Evolutionary conservation across 35 echinoderm and acorn worm genomes (phyloP), one percentile per base, ranked within the genome.

Genomic region (Chiridota heheva): DNA sequence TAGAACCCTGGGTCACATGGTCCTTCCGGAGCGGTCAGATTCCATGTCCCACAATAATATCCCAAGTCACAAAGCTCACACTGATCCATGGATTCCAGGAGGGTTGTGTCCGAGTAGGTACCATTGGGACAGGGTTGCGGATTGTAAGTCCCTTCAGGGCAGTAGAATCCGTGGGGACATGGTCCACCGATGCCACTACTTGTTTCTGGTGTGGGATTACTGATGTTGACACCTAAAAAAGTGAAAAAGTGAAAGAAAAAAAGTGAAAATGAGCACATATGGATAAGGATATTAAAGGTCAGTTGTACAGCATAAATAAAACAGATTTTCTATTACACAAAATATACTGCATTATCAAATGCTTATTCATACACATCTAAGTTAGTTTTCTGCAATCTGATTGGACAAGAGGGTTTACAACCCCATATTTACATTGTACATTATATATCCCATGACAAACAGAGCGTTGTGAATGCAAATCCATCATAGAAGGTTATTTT

Each of bases 121-220:
- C 94, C 94, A 2, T 87, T 91, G 8, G 75, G 79, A 56, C 94
- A 97, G 0, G 88, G 72, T 27, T 72, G 36, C 2, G 94, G 94
- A 12, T 65, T 77, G 49, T 74, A 73, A 34, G 88, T 97, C 40
- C 81, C 61, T 37, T 84, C 47, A 6, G 84, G 84, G 58, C 94
- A 97, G 80, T 49, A 97, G 75, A 88, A 97, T 5, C 94, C 94
- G 10, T 26, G 29, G 0, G 94, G 94, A 60, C 94, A 97, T 1
- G 94, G 94, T 20, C 94, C 94, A 35, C 94, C 94, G 2, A 91
- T 91, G 28, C 94, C 94, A 42, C 84, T 86, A 4, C 80, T 84
- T 1, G 94, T 97, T 25, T 91, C 94, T 0, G 58, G 57, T 33
- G 80, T 82, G 15, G 94, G 94, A 31, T 72, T 97, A 56, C 84